Evolutionary conservation across 2,113 vertebrate species (phyloP).

Genomic region (Gallinago media): DNA sequence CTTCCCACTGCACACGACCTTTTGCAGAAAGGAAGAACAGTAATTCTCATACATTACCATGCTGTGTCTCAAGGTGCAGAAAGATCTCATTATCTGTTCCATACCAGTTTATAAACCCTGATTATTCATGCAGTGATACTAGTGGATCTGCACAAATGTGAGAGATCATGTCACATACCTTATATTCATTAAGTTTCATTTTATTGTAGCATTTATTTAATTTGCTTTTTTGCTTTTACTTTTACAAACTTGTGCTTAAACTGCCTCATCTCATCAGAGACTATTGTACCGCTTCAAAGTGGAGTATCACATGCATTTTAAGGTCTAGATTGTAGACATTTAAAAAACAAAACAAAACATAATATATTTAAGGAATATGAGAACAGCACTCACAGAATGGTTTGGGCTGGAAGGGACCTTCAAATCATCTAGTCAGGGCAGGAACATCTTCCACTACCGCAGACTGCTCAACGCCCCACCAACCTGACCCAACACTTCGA

Average conservation of each 20-base stretch:
- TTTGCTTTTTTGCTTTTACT: background rate
- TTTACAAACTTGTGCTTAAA: background rate
- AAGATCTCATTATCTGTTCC: background rate
- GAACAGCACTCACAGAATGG: background rate
- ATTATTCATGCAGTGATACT: background rate
- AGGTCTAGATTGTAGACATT: background rate
- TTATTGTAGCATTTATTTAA: background rate
- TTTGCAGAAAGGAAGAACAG: background rate
- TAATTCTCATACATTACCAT: background rate
- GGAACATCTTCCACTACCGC: background rate
- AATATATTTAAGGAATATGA: background rate
- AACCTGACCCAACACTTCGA: background rate
- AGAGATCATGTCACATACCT: background rate
- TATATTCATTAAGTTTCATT: background rate
- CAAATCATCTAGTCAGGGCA: background rate
- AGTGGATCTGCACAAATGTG: background rate
- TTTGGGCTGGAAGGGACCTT: background rate
- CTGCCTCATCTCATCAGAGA: fast-evolving
- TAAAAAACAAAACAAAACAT: background rate
- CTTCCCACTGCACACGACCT: background rate
- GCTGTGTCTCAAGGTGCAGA: background rate
- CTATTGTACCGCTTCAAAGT: background rate
- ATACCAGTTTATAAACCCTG: background rate
- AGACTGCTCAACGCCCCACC: background rate
- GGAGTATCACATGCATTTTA: background rate